Conservation (phyloP, 2,888 invertebrate species). For the Holacanthella duospinosa region DNA sequence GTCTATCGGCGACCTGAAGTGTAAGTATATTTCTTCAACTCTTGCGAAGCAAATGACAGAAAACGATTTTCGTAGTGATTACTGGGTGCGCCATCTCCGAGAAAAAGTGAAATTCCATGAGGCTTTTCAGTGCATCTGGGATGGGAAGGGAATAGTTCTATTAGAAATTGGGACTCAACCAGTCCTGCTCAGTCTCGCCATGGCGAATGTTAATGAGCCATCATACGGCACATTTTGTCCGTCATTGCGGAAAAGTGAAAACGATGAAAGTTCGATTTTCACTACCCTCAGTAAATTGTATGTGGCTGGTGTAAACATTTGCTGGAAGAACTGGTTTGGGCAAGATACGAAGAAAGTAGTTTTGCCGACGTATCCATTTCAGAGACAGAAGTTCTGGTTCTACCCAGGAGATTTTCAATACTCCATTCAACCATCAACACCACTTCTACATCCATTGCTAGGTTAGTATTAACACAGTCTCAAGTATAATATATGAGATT, state of each 20-base stretch:
- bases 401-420: neutral
- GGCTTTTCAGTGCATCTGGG: neutral
- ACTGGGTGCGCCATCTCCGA: constrained; percentile 11
- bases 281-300: neutral
- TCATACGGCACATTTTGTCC: neutral
- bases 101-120: constrained; percentile 8
- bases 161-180: constrained; percentile 15
- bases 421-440: no score
- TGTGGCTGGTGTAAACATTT: neutral
- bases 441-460: no score
- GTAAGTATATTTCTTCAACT: neutral
- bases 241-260: neutral
- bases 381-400: constrained; percentile 5
- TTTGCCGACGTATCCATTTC: constrained; percentile 2
- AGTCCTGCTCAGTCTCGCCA: constrained; percentile 5
- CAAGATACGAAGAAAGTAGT: neutral
- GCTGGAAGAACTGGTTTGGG: constrained; percentile 1
- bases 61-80: constrained; percentile 4
- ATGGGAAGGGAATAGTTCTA: neutral
- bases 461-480: no score
- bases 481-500: no score
- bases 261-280: neutral
- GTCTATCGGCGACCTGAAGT: neutral
- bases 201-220: neutral
- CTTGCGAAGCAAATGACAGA: neutral